phyloP scores from a whole-genome alignment of 2,888 invertebrate genomes.

The Microchrysa polita region DNA sequence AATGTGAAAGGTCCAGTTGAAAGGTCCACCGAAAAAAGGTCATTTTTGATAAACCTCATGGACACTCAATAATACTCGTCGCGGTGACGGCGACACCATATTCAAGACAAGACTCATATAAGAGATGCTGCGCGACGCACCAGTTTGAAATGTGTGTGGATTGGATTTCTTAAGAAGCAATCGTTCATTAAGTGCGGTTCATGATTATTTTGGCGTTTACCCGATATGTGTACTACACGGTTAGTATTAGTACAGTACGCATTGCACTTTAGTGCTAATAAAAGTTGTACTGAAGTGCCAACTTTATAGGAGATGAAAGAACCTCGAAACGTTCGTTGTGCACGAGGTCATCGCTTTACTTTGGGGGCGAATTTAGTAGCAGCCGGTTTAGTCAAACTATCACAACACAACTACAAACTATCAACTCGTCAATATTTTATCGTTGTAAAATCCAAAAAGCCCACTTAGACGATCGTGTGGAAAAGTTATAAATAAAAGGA shows the following conservation, averaged over 20 bases:
- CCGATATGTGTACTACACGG: background rate
- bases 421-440: too few species aligned
- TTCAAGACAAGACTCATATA: too few species aligned
- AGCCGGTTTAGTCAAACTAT: too few species aligned
- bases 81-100: too few species aligned
- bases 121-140: too few species aligned
- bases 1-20: constrained; percentile 32
- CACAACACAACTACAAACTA: too few species aligned
- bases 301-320: background rate
- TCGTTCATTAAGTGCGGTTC: background rate
- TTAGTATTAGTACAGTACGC: background rate
- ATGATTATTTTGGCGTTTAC: background rate
- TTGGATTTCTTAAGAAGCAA: background rate
- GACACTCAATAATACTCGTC: background rate
- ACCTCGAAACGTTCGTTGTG: constrained; percentile 19
- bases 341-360: constrained; percentile 32
- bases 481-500: constrained; percentile 9
- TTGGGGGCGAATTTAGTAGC: constrained; percentile 1
- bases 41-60: constrained; percentile 34
- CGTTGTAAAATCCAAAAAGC: background rate
- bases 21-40: constrained; percentile 32
- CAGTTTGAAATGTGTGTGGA: too few species aligned
- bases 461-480: background rate
- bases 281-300: too few species aligned
- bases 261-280: too few species aligned